phyloP scores from a whole-genome alignment of 2,888 invertebrate species.

The Lithosia quadra region DNA sequence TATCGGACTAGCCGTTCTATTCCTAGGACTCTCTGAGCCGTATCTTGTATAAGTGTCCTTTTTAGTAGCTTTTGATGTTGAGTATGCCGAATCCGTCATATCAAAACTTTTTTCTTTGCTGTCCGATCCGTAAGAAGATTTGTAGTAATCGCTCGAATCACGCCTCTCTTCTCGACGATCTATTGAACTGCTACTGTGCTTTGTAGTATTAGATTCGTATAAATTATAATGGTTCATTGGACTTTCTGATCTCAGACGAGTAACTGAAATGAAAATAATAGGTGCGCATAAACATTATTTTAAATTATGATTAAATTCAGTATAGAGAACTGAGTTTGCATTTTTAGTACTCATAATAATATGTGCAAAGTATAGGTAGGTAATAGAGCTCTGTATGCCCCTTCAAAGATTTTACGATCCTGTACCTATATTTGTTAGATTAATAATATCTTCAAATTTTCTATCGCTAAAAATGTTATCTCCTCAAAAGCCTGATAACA shows the following conservation, averaged over 20 bases:
- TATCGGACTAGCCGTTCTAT: constrained; percentile 82
- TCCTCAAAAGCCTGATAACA: too few relatives aligned
- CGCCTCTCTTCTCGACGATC: constrained; percentile 80
- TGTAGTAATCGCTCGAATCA: constrained; percentile 81
- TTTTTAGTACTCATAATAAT: too few relatives aligned
- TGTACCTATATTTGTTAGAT: too few relatives aligned
- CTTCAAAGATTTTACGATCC: too few relatives aligned
- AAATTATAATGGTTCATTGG: constrained; percentile 78
- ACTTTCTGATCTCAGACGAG: constrained; percentile 81
- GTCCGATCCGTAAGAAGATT: constrained; percentile 74
- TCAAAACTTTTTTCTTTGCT: constrained; percentile 79
- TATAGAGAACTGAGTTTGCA: background rate
- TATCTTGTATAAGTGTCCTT: constrained; percentile 75
- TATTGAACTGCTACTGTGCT: constrained; percentile 74
- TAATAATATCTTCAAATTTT: too few relatives aligned
- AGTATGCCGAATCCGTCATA: constrained; percentile 79
- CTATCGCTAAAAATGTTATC: too few relatives aligned
- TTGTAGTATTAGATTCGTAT: constrained; percentile 74
- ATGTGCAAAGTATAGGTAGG: too few relatives aligned
- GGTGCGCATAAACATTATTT: background rate
- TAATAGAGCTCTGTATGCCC: too few relatives aligned
- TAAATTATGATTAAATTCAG: background rate
- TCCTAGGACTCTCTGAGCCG: constrained; percentile 80
- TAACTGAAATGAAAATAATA: constrained; percentile 67
- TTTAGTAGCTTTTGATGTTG: constrained; percentile 75